These are phyloP conservation scores for Pavo muticus DNA, from an alignment of 2,113 vertebrate genomes.

Conservation along the genomic window DNA sequence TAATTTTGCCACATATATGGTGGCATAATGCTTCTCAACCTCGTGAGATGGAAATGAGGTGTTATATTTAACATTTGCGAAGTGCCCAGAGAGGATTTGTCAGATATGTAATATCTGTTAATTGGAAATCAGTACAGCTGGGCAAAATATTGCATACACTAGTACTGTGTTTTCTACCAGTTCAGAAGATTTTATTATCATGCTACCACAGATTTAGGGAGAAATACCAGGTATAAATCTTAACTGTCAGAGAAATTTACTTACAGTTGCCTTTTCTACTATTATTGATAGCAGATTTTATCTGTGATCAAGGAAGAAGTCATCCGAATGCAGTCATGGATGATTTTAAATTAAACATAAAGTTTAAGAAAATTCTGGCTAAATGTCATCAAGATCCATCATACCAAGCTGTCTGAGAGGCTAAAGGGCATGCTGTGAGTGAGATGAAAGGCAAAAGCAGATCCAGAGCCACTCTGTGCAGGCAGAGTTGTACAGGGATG, in stretches of 20 bases:
- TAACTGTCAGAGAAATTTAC: constrained; percentile 54
- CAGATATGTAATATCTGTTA: not conserved
- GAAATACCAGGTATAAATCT: constrained; percentile 32
- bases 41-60: not conserved
- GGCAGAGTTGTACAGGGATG: not conserved
- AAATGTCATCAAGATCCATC: constrained; percentile 71
- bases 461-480: not conserved
- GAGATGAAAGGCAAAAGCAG: constrained; percentile 47
- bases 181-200: not conserved
- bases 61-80: not conserved
- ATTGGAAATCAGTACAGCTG: not conserved
- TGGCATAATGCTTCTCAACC: not conserved
- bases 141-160: not conserved
- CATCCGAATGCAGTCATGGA: constrained; percentile 47
- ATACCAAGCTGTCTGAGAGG: constrained; percentile 35
- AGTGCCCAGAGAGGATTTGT: not conserved
- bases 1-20: not conserved
- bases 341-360: constrained; percentile 69
- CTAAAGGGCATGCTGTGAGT: not conserved
- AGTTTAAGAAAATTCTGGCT: constrained; percentile 73
- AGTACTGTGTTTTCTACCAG: not conserved
- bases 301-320: constrained; percentile 36
- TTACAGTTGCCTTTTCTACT: constrained; percentile 49
- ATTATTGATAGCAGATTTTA: constrained; percentile 59
- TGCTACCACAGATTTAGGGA: not conserved